phyloP scores from a whole-genome alignment of 2,113 vertebrate species.

The Pygathrix nemaeus region DNA sequence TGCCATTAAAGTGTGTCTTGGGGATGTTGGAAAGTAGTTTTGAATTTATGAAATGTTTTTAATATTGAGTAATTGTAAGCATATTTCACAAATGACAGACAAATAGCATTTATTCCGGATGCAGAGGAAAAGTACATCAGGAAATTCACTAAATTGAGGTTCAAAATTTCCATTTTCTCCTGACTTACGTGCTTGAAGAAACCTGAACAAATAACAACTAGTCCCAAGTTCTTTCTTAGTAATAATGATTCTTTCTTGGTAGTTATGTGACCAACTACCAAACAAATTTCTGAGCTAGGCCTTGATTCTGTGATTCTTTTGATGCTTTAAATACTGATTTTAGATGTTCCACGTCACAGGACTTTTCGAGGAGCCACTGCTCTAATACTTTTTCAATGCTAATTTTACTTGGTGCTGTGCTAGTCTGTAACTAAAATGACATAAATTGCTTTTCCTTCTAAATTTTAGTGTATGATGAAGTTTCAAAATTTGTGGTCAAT shows the following conservation, averaged over 20 bases:
- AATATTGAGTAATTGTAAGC: not conserved
- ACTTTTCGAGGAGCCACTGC: not conserved
- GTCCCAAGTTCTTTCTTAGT: not conserved
- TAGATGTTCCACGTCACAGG: not conserved
- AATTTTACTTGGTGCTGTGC: not conserved
- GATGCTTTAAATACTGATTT: not conserved
- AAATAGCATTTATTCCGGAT: not conserved
- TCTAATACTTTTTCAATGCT: not conserved
- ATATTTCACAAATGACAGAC: not conserved
- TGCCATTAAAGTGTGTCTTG: not conserved
- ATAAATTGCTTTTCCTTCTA: not conserved
- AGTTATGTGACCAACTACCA: not conserved
- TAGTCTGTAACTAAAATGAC: not conserved
- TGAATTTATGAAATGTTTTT: not conserved
- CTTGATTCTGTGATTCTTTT: not conserved
- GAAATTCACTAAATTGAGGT: not conserved
- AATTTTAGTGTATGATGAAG: not conserved
- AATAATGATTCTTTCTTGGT: not conserved
- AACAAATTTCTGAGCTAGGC: not conserved
- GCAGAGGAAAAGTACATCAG: not conserved
- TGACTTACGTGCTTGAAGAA: not conserved
- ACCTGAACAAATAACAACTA: not conserved
- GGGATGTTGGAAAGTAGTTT: not conserved
- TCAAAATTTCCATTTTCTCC: not conserved
- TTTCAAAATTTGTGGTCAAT: not conserved